Evolutionary conservation across 1,140 invertebrate species (phyloP).

Genomic region (Leptinotarsa defecta): DNA sequence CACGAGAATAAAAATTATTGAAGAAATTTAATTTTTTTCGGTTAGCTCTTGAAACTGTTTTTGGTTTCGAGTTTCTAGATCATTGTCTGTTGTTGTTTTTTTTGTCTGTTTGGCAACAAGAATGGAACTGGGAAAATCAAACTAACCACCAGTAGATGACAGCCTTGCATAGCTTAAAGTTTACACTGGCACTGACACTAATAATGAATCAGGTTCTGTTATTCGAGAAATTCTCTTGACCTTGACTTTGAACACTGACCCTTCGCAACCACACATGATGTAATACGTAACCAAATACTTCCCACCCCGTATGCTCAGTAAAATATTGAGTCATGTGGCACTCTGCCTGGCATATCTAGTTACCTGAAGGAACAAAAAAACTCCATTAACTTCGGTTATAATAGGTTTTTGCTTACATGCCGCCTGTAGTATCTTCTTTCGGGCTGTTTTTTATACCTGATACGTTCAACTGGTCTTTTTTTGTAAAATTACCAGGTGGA

Average conservation of each 20-base stretch:
- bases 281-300: background rate
- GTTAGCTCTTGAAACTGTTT: too few species aligned
- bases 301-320: conserved; percentile 10
- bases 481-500: background rate
- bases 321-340: conserved; percentile 13
- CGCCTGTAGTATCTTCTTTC: background rate
- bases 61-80: too few species aligned
- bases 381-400: background rate
- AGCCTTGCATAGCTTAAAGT: too few species aligned
- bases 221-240: background rate
- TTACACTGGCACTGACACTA: too few species aligned
- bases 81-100: too few species aligned
- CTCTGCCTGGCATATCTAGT: background rate
- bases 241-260: background rate
- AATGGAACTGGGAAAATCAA: too few species aligned
- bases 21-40: too few species aligned
- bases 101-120: too few species aligned
- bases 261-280: conserved; percentile 2
- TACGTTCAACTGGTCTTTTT: background rate
- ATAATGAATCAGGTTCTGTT: too few species aligned
- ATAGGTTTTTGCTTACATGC: conserved; percentile 16
- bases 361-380: background rate
- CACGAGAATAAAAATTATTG: too few species aligned
- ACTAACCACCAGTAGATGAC: too few species aligned
- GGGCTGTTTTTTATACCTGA: background rate